A percentile compares a stretch with the other conserved stretches of the same genome.
Evolutionary conservation across 2,888 invertebrate species (phyloP).

Genomic region (Drosophila demipolita): DNA sequence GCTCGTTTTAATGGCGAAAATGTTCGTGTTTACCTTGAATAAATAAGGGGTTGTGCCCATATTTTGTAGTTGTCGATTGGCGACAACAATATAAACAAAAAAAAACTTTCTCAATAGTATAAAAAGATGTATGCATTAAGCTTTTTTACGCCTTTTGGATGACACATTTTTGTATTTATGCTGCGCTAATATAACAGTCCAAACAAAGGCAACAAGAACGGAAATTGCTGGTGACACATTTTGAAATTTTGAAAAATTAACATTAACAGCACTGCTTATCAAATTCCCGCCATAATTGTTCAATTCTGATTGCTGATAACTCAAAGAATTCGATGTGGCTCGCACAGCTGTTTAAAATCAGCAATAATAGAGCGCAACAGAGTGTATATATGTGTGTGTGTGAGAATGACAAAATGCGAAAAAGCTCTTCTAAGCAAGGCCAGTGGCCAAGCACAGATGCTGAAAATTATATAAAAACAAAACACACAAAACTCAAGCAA

Average conservation of each 20-base stretch:
- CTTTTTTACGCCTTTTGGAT: not conserved
- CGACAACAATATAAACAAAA: not conserved
- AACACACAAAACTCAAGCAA: conserved; percentile 30
- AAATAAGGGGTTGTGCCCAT: conserved; percentile 4
- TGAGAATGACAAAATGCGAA: conserved; percentile 1
- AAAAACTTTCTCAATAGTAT: not conserved
- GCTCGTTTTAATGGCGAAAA: conserved; percentile 4
- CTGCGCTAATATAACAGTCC: not conserved
- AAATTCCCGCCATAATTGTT: conserved; percentile 1
- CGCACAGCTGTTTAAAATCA: conserved; percentile 32
- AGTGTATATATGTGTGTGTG: not conserved
- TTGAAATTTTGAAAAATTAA: conserved; percentile 3
- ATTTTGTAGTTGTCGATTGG: conserved; percentile 22
- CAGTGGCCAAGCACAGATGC: conserved; percentile 17
- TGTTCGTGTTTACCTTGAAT: conserved; percentile 14
- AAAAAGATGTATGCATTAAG: not conserved
- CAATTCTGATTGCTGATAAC: conserved; percentile 11
- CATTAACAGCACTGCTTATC: not conserved
- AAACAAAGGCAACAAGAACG: not conserved
- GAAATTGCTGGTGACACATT: not conserved
- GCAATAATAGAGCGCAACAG: conserved; percentile 19
- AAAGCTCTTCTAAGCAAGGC: conserved; percentile 37
- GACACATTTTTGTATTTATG: not conserved
- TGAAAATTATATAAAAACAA: conserved; percentile 38
- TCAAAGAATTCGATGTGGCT: not conserved